These are phyloP conservation scores for Thripadectes ignobilis DNA, from an alignment of 2,797 vertebrate species.

Conservation along the genomic window DNA sequence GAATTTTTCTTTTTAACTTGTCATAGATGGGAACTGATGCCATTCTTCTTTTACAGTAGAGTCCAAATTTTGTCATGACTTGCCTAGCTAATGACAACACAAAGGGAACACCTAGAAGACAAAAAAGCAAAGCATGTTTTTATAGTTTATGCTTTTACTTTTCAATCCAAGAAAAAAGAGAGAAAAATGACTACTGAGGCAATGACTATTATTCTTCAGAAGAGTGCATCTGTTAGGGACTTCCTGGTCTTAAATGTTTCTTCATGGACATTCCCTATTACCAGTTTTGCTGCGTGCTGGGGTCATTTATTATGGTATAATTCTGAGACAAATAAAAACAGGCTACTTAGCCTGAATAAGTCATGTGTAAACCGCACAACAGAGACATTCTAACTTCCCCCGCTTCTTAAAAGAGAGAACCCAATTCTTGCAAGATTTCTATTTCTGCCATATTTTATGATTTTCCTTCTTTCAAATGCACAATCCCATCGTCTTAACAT, in stretches of 20 bases:
- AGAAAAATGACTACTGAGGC: neutral
- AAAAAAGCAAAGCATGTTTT: neutral
- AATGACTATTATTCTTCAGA: neutral
- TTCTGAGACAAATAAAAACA: neutral
- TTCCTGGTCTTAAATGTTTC: neutral
- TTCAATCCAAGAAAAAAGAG: neutral
- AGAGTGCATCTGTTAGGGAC: neutral
- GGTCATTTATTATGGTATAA: neutral
- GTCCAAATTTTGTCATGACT: neutral
- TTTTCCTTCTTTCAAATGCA: neutral
- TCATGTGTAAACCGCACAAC: neutral
- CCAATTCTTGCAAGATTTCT: neutral
- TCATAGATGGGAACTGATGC: neutral
- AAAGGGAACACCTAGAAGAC: neutral
- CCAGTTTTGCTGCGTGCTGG: neutral
- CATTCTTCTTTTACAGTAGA: neutral
- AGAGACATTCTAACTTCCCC: neutral
- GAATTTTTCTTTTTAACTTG: neutral
- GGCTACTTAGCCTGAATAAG: neutral
- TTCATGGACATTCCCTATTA: neutral
- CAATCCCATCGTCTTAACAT: neutral
- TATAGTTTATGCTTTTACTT: neutral
- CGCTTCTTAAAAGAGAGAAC: neutral
- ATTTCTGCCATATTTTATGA: neutral
- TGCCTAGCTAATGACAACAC: neutral